phyloP scores from a whole-genome alignment of 35 echinoderm and acorn worm species.

The Apostichopus californicus region DNA sequence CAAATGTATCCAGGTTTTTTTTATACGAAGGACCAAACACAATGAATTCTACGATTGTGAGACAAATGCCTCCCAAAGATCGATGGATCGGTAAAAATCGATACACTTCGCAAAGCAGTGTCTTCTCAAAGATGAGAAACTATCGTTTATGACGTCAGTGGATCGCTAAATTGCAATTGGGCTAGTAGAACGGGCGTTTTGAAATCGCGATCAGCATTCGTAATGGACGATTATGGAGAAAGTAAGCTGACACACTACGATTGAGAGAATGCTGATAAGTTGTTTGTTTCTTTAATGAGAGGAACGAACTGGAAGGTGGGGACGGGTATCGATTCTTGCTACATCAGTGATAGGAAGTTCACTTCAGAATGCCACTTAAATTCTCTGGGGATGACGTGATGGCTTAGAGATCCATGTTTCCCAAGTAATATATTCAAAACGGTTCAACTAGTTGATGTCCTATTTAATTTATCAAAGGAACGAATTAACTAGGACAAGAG shows the following conservation, averaged over 20 bases:
- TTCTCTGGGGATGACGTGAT: neutral
- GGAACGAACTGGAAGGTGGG: neutral
- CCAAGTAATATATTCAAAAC: neutral
- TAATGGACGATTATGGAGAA: neutral
- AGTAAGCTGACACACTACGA: neutral
- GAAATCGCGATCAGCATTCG: neutral
- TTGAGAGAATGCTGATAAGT: neutral
- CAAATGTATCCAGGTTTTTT: too few relatives aligned
- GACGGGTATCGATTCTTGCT: neutral
- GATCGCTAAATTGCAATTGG: neutral
- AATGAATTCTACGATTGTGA: neutral
- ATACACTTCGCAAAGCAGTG: neutral
- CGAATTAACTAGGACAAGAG: too few relatives aligned
- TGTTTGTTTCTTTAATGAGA: slow-evolving; percentile 5
- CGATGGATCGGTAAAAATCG: neutral
- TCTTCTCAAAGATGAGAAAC: neutral
- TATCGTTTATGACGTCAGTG: neutral
- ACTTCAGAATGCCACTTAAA: slow-evolving; percentile 1
- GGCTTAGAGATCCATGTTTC: neutral
- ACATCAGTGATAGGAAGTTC: neutral
- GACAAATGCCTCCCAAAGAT: neutral
- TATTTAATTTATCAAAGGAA: neutral
- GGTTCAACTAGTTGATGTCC: neutral
- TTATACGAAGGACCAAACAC: neutral
- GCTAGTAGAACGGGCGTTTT: neutral